Percentiles rank a stretch among this genome's conserved stretches.
These are phyloP conservation scores for Typhlichthys subterraneus DNA, from an alignment of 2,797 vertebrate species.

Conservation along the genomic window DNA sequence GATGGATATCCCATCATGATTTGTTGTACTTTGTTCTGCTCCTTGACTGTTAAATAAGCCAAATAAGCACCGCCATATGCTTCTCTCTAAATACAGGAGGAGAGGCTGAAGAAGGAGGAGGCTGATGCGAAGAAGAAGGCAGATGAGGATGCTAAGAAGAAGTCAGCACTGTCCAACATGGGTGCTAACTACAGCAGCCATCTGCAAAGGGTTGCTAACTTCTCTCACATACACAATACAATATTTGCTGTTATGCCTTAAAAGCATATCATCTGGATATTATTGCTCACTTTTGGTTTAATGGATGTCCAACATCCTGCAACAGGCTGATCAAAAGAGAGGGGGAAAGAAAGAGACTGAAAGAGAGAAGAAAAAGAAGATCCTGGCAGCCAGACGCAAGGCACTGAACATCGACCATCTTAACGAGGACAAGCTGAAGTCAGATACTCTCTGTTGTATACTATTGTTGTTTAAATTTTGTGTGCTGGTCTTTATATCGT, in stretches of 20 bases:
- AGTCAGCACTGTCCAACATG: slow-evolving; percentile 95
- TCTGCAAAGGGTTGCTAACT: slow-evolving; percentile 85
- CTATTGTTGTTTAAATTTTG: no score
- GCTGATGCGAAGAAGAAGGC: slow-evolving; percentile 85
- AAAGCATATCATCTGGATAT: background rate
- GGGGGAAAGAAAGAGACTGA: slow-evolving; percentile 97
- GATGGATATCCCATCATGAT: no score
- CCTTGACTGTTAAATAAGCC: background rate
- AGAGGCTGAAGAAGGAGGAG: slow-evolving; percentile 92
- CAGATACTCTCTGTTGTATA: slow-evolving; percentile 8
- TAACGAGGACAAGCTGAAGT: slow-evolving; percentile 94
- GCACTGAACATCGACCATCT: slow-evolving; percentile 93
- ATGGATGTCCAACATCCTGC: background rate
- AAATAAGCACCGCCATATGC: background rate
- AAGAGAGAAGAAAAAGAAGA: slow-evolving; percentile 98
- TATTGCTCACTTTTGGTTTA: background rate
- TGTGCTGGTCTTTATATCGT: no score
- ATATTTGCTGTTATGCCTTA: background rate
- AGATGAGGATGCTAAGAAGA: slow-evolving; percentile 95
- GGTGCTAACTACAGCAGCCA: slow-evolving; percentile 96
- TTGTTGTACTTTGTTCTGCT: no score
- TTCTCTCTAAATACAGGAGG: slow-evolving; percentile 79
- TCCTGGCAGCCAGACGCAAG: slow-evolving; percentile 93
- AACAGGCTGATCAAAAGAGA: slow-evolving; percentile 95
- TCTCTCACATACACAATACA: background rate